Base-by-base conservation (phyloP, 2,888 invertebrate genomes). In the Cynaeus angustus region DNA sequence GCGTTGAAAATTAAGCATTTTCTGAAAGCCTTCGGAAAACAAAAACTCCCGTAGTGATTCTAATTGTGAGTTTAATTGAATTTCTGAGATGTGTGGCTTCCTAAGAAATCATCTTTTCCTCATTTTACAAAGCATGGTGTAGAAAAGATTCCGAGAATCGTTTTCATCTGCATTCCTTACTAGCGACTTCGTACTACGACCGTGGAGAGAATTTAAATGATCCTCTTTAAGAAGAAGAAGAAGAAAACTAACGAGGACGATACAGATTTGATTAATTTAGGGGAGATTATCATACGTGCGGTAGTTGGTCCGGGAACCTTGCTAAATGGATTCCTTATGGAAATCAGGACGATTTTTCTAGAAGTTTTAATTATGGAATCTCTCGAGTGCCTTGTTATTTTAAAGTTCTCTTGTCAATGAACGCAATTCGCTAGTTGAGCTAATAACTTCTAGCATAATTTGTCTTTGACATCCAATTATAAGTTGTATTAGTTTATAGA, bases 401-500 rank as follows among this genome's bases (percentile, higher is more conserved):
- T n/a, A n/a, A n/a, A n/a, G n/a, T n/a, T n/a, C n/a, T n/a, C n/a
- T n/a, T 37, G 9, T n/a, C 37, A 6, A n/a, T 3, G 37, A 37
- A 7, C 1, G 37, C 1, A 1, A 37, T n/a, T 37, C 37, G 6
- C 6, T 6, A 37, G 37, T 1, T n/a, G 37, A 37, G 2, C 3
- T 46, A 46, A 46, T 46, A 16, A 16, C 46, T 46, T 9, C 1
- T 13, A 1, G 13, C 4, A 16, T 46, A 56, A 55, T 55, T 55
- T 55, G 55, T 55, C 38, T 38, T 55, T 14, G 38, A 43, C 41
- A 41, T 56, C 41, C 56, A 56, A 56, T 56, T 56, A 41, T 43
- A 56, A 56, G 43, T 56, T 56, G 56, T 56, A 56, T 56, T 56
- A 56, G 56, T 56, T 56, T 56, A 56, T 56, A 43, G 56, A 56